Evolutionary conservation across 2,888 invertebrate genomes (phyloP).

Genomic region (Opisthograptis luteolata): DNA sequence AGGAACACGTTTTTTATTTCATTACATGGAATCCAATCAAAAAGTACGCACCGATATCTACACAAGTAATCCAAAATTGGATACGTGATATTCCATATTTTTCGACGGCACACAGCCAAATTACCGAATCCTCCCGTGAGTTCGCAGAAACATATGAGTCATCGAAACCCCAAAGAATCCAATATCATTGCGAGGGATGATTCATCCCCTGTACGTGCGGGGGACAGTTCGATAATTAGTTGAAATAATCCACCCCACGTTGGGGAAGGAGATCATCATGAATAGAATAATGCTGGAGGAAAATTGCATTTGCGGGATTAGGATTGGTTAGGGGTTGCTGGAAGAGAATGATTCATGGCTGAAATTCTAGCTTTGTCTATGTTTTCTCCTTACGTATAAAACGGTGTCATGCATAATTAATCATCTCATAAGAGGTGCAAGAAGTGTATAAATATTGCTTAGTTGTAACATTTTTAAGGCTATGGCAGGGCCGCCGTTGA

Average conservation of each 20-base stretch:
- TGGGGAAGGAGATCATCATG: conserved; percentile 42
- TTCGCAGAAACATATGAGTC: conserved; percentile 44
- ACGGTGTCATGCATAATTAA: no score
- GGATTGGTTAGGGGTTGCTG: conserved; percentile 12
- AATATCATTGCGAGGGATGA: conserved; percentile 51
- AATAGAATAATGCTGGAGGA: conserved; percentile 39
- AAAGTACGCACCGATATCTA: conserved; percentile 11
- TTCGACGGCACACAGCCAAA: background rate
- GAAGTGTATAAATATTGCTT: no score
- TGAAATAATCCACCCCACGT: conserved; percentile 46
- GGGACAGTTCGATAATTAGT: conserved; percentile 59
- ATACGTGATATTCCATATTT: conserved; percentile 11
- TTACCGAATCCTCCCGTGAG: conserved; percentile 7
- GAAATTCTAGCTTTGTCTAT: no score
- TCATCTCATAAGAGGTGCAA: no score
- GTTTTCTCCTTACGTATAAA: no score
- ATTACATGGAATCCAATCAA: conserved; percentile 4
- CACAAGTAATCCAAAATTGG: conserved; percentile 1
- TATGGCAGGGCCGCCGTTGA: no score
- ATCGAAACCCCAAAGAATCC: conserved; percentile 44
- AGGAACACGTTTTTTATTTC: background rate
- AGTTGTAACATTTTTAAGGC: no score
- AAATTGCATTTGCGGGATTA: conserved; percentile 33
- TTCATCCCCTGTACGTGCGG: conserved; percentile 43
- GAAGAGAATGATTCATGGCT: background rate